Evolutionary conservation across 2,113 vertebrate species (phyloP), one percentile per base, ranked within the genome.

Genomic region (Australoheros scitulus): DNA sequence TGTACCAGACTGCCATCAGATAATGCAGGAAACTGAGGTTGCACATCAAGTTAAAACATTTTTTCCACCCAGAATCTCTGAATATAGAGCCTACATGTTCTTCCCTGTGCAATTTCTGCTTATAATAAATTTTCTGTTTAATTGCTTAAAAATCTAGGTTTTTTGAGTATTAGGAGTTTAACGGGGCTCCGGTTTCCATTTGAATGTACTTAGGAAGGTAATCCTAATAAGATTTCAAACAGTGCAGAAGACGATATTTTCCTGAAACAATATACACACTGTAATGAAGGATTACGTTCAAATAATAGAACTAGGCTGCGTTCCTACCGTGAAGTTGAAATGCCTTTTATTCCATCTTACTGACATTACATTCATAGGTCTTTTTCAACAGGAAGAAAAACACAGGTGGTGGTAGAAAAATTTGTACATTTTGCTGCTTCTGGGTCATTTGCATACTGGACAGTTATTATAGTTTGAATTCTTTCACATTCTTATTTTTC

Each of bases 11-110:
- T 96, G 91, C 81, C 60, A 77, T 0, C 95, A 95, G 86, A 95
- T 97, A 85, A 92, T 99, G 61, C 86, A 90, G 81, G 94, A 97
- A 83, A 97, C 97, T 57, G 91, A 98, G 97, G 98, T 99, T 83
- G 95, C 29, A 52, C 10, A 70, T 72, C 29, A 52, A 72, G 18
- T 52, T 6, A 72, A 22, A 20, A 55, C 47, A 52, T 3, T 55
- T 55, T 55, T 55, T 20, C 18, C 20, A 15, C 24, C 15, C 15
- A 50, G 15, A 50, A 32, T 32, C 7, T 72, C 68, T 72, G 18
- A 5, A n/a, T 59, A 8, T 50, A 36, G 2, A 32, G 7, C 47
- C n/a, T 9, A 24, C 5, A 61, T 34, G 22, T 56, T 56, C 56
- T 72, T 55, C 2, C 47, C 26, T 10, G 10, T 15, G 3, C 11